A percentile compares a stretch with the other conserved stretches of the same genome.
Evolutionary conservation across 2,888 invertebrate species (phyloP).

Genomic region (Tipula helvola): DNA sequence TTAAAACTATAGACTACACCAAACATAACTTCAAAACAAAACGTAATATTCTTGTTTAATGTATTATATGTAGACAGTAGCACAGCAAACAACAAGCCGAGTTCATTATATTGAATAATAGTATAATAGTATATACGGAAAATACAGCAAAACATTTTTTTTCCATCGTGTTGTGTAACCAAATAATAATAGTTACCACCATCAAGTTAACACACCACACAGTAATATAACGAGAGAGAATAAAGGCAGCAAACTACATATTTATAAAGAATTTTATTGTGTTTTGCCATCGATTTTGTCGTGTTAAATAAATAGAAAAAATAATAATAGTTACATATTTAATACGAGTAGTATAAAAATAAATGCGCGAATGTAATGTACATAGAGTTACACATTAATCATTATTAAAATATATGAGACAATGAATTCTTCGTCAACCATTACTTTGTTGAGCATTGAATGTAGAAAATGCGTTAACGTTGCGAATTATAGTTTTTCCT

Average conservation of each 20-base stretch:
- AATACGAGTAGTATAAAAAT: not conserved
- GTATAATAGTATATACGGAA: too few relatives aligned
- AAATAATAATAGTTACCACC: not conserved
- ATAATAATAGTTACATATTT: not conserved
- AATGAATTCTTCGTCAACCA: not conserved
- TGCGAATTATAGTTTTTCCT: not conserved
- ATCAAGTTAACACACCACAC: not conserved
- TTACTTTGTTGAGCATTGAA: not conserved
- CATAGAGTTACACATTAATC: not conserved
- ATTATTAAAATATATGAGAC: not conserved
- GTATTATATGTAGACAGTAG: not conserved
- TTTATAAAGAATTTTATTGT: not conserved
- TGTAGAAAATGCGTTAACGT: not conserved
- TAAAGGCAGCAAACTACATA: not conserved
- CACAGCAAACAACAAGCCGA: not conserved
- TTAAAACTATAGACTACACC: not conserved
- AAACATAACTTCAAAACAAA: not conserved
- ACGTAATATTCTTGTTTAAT: not conserved
- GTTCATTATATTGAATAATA: too few relatives aligned
- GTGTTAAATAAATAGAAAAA: not conserved
- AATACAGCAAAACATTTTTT: not conserved
- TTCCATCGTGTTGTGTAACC: not conserved
- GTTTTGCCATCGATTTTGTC: not conserved
- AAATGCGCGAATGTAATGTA: not conserved
- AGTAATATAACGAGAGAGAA: not conserved